phyloP scores from a whole-genome alignment of 2,113 vertebrate species.

The Eulemur macaco region DNA sequence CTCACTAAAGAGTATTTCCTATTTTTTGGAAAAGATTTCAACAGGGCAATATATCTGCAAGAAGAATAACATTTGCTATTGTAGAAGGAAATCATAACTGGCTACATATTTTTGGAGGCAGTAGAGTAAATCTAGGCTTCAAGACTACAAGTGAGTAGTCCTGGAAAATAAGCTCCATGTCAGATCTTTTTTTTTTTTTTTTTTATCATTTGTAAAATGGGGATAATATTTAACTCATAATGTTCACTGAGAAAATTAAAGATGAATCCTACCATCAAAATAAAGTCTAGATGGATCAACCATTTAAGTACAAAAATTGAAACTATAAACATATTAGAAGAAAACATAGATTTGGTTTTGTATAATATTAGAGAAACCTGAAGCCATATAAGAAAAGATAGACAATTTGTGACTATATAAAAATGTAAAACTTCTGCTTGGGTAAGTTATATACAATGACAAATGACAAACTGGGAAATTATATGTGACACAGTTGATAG shows the following conservation, averaged over 20 bases:
- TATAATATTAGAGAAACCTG: background rate
- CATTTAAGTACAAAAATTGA: conserved; percentile 32
- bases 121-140: background rate
- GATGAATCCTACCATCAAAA: background rate
- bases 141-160: background rate
- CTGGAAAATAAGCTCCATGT: background rate
- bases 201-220: background rate
- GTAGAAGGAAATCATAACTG: background rate
- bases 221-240: background rate
- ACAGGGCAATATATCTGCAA: background rate
- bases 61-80: background rate
- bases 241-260: background rate
- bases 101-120: background rate
- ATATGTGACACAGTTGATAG: background rate
- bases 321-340: conserved; percentile 61
- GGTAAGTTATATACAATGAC: background rate
- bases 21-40: background rate
- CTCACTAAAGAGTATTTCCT: background rate
- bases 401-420: background rate
- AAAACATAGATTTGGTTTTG: conserved; percentile 44
- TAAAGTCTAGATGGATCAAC: background rate
- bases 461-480: background rate
- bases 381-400: conserved; percentile 5
- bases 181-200: background rate
- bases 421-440: conserved; percentile 16